Evolutionary conservation across 1,140 invertebrate species (phyloP), one percentile per base, ranked within the genome.

Genomic region (Drosophila sp.): DNA sequence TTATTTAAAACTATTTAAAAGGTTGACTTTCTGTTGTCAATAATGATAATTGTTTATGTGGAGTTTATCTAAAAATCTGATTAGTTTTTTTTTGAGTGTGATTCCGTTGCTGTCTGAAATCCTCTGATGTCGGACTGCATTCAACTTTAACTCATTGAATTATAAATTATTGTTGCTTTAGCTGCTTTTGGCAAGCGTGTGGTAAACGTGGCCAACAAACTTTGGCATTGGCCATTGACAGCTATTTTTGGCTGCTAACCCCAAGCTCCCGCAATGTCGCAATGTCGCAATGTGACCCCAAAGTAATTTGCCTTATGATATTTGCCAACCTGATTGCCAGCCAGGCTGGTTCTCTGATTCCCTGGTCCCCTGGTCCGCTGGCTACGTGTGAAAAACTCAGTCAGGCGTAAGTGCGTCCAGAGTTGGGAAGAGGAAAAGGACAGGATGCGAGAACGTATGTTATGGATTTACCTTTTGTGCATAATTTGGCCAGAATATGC

Each of bases 71-170:
- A n/a, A n/a, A n/a, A n/a, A 29, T 29, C 7, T 27, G 25, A 29
- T 6, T 2, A 2, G 27, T 29, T 45, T 29, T 29, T 41, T 27
- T 16, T 21, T 29, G 29, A 21, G 57, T 70, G 48, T 36, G 53
- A n/a, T n/a, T 14, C 29, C 46, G 14, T 32, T 11, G 21, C 36
- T 25, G n/a, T 36, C 32, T 53, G 13, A 43, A 29, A 53, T 34
- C 62, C 86, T 71, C 66, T 66, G 69, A 72, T 72, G 69, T 78
- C 64, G 69, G 50, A 66, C 56, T 78, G 82, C 83, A 86, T 87
- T 86, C 82, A 89, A 89, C 83, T 86, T 82, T 66, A 83, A 83
- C 83, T 89, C 84, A 89, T 89, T 89, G 79, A 89, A 89, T 89
- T 89, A 89, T 89, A 89, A 89, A 89, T 89, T 89, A 89, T 80